These are phyloP conservation scores for Halisarca cf. caerulea DNA, from an alignment of 37 sponge, comb jelly and placozoan genomes.

Conservation along the genomic window DNA sequence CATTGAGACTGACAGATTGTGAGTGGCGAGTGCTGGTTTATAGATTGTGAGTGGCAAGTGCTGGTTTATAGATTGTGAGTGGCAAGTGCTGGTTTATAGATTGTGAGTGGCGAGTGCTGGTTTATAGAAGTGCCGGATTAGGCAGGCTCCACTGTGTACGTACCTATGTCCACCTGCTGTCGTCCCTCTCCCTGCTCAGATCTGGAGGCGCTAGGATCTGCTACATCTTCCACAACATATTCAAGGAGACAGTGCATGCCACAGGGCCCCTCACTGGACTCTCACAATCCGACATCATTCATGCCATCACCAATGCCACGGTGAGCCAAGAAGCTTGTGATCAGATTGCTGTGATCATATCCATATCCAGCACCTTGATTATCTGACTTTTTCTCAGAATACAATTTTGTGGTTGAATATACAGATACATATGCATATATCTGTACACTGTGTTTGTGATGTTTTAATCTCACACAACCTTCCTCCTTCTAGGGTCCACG, in stretches of 20 bases:
- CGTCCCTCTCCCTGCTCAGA: background rate
- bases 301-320: conserved; percentile 91
- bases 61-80: conserved; percentile 7
- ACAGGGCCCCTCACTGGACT: conserved; percentile 88
- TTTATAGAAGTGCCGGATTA: background rate
- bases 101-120: conserved; percentile 14
- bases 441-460: too few species aligned
- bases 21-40: background rate
- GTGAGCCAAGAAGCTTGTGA: too few species aligned
- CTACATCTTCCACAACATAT: conserved; percentile 93
- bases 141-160: background rate
- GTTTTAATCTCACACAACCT: too few species aligned
- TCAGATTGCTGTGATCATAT: too few species aligned
- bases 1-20: conserved; percentile 81
- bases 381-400: background rate
- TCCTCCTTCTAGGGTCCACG: conserved; percentile 79
- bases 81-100: conserved; percentile 34
- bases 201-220: conserved; percentile 95
- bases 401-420: background rate
- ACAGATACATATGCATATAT: too few species aligned
- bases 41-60: background rate
- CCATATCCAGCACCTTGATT: too few species aligned
- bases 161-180: background rate
- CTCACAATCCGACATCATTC: conserved; percentile 72
- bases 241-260: conserved; percentile 63